Percentiles rank a stretch among this genome's conserved stretches.
Evolutionary conservation across 2,888 invertebrate genomes (phyloP).

Genomic region (Epirrhoe alternata): DNA sequence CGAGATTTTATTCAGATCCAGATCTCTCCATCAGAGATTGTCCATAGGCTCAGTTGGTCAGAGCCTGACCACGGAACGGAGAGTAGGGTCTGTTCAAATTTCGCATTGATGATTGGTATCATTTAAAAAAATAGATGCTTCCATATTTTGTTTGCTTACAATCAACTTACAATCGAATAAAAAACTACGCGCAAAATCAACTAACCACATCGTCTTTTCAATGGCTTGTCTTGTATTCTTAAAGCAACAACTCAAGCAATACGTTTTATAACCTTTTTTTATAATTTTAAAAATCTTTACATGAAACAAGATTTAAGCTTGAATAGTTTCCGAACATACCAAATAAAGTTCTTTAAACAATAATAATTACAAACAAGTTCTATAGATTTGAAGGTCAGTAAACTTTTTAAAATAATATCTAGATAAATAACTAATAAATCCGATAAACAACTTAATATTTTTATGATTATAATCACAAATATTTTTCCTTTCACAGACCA

Average conservation of each 20-base stretch:
- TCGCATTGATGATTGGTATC: no score
- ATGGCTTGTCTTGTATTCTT: no score
- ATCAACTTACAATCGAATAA: neutral
- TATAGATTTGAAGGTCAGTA: neutral
- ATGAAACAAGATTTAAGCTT: neutral
- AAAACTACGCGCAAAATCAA: slow-evolving; percentile 10
- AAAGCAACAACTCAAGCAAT: no score
- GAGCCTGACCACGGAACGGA: no score
- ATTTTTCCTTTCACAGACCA: neutral
- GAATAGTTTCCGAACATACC: neutral
- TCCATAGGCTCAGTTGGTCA: no score
- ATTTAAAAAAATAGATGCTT: no score
- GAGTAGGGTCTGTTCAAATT: no score
- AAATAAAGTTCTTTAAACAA: neutral
- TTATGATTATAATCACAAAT: neutral
- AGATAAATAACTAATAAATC: neutral
- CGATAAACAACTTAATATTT: neutral
- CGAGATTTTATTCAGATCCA: no score
- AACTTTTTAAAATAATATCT: neutral
- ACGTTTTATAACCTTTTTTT: no score
- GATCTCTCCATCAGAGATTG: no score
- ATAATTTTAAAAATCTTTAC: no score
- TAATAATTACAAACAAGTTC: neutral
- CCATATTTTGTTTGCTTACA: no score
- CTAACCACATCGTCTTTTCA: neutral